Evolutionary conservation across 2,113 vertebrate genomes (phyloP).

Genomic region (Cyphomyrus discorhynchus): DNA sequence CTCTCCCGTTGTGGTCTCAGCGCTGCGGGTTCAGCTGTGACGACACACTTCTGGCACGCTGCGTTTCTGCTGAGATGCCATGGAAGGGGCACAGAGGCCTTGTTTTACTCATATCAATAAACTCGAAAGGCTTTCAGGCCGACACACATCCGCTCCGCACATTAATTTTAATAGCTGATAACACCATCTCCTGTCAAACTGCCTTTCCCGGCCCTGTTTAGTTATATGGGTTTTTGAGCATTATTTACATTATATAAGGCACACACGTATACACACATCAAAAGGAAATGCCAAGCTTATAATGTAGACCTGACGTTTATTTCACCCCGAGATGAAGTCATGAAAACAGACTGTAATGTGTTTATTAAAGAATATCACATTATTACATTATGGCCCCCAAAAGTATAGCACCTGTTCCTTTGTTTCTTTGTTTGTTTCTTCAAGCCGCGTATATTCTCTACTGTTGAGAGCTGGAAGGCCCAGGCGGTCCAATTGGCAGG

Average conservation of each 20-base stretch:
- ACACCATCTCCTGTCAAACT: constrained; percentile 36
- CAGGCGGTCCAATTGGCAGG: constrained; percentile 13
- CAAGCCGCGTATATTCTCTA: neutral
- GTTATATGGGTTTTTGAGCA: neutral
- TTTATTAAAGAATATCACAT: constrained; percentile 39
- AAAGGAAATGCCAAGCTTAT: constrained; percentile 5
- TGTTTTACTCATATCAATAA: constrained; percentile 43
- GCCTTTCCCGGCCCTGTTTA: neutral
- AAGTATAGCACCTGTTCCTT: neutral
- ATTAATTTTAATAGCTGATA: constrained; percentile 44
- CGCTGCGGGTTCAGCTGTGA: constrained; percentile 37
- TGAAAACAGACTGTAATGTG: constrained; percentile 9
- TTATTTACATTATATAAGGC: neutral
- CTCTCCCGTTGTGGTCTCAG: constrained; percentile 12
- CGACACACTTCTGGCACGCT: constrained; percentile 47
- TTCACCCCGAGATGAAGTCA: constrained; percentile 11
- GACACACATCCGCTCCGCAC: constrained; percentile 29
- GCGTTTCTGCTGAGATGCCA: constrained; percentile 50
- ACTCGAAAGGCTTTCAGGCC: constrained; percentile 32
- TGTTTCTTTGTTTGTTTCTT: neutral
- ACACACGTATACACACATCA: neutral
- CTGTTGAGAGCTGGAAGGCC: neutral
- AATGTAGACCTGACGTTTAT: constrained; percentile 29
- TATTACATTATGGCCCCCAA: constrained; percentile 7
- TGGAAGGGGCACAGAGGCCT: constrained; percentile 51